Base-by-base conservation (phyloP, 2,113 vertebrate species). In the Emydocephalus ijimae region DNA sequence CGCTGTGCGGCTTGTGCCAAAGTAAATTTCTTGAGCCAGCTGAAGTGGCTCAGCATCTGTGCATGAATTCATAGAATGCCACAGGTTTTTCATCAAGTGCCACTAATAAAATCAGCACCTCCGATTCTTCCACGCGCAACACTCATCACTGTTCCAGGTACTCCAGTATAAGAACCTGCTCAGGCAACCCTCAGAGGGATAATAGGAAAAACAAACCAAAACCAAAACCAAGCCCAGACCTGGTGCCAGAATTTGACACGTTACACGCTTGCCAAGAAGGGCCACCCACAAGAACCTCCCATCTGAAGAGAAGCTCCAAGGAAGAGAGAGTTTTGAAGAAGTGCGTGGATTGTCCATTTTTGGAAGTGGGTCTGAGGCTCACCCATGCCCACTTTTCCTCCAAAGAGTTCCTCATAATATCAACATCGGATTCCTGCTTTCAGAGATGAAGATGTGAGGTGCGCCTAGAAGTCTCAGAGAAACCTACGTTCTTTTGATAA, bases 291-390 rank as follows among this genome's bases (percentile, higher is more conserved):
- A 0, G 0, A 26, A 86, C 54, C 87, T 90, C 85, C 87, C 43
- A 1, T 52, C 50, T 10, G 14, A 56, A 39, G 54, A 43, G 24
- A 9, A 9, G 29, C 74, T 85, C 39, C 4, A 20, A 85, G 87
- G 91, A 88, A 0, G 21, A 7, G 20, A 8, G n/a, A 50, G 86
- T 85, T 59, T 12, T 24, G 91, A 52, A 0, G 0, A 56, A 93
- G 90, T 0, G n/a, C 89, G n/a, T n/a, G 89, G 2, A 85, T 93
- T 95, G 50, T 93, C 92, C 91, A 81, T 93, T 94, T 91, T 50
- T 45, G 23, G 14, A 8, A 56, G 12, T 4, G 29, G 89, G 39
- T 15, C 89, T 64, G 7, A 48, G 64, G 43, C 3, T n/a, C 14
- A 2, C 6, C 1, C 2, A 23, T 3, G 1, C n/a, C 57, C 74